phyloP scores from a whole-genome alignment of 2,888 invertebrate genomes.

The Aphrophora alni region DNA sequence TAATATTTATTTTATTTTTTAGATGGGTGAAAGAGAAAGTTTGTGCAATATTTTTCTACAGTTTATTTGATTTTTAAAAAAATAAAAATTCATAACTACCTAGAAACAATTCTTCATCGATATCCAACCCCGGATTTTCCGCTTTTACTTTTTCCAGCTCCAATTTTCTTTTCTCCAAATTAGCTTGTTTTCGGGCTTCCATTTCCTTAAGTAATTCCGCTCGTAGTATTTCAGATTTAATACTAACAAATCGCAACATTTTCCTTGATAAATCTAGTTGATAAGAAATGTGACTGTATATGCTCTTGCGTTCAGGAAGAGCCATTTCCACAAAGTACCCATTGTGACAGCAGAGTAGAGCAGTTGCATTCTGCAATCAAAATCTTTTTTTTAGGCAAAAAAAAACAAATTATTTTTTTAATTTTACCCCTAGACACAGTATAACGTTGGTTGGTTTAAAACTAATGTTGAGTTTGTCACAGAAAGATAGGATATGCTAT shows the following conservation, averaged over 20 bases:
- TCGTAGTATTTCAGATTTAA: slow-evolving; percentile 66
- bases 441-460: too few species aligned
- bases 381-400: too few species aligned
- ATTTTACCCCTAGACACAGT: too few species aligned
- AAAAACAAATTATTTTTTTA: too few species aligned
- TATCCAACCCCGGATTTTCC: slow-evolving; percentile 66
- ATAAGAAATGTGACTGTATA: slow-evolving; percentile 60
- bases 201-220: slow-evolving; percentile 66
- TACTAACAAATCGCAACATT: slow-evolving; percentile 62
- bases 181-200: slow-evolving; percentile 60
- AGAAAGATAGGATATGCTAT: too few species aligned
- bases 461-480: too few species aligned
- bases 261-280: slow-evolving; percentile 56
- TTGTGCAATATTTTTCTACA: too few species aligned
- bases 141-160: slow-evolving; percentile 65
- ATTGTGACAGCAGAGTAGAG: slow-evolving; percentile 63
- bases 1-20: too few species aligned
- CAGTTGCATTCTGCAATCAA: slow-evolving; percentile 55
- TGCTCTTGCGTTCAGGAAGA: slow-evolving; percentile 58
- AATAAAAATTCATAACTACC: too few species aligned
- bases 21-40: too few species aligned
- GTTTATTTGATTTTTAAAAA: too few species aligned
- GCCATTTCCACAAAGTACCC: slow-evolving; percentile 64
- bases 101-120: slow-evolving; percentile 66
- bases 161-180: slow-evolving; percentile 61